These are phyloP conservation scores for Callimorpha dominula DNA, from an alignment of 2,888 invertebrate genomes.

Conservation along the genomic window DNA sequence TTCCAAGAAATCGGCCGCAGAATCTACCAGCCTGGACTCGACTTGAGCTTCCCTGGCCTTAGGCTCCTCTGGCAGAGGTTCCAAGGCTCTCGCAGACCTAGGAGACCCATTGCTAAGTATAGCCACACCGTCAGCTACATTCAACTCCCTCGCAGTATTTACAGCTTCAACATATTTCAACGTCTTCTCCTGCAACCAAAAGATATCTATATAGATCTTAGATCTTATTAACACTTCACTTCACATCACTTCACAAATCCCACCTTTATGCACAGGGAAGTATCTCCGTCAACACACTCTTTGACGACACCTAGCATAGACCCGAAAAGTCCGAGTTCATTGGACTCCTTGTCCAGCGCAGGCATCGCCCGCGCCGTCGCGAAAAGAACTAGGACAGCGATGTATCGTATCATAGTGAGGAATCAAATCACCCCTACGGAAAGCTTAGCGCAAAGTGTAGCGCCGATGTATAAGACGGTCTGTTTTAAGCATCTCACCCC, in stretches of 20 bases:
- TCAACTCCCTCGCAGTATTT: slow-evolving; percentile 85
- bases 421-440: slow-evolving; percentile 75
- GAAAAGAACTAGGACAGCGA: slow-evolving; percentile 83
- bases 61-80: slow-evolving; percentile 90
- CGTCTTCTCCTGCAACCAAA: slow-evolving; percentile 90
- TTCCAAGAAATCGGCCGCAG: slow-evolving; percentile 91
- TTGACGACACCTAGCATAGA: slow-evolving; percentile 89
- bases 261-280: slow-evolving; percentile 91
- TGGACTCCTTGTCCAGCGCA: slow-evolving; percentile 84
- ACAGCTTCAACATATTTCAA: slow-evolving; percentile 89
- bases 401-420: slow-evolving; percentile 79
- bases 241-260: slow-evolving; percentile 58
- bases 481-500: slow-evolving; percentile 84
- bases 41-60: slow-evolving; percentile 91
- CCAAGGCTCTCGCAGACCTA: slow-evolving; percentile 87
- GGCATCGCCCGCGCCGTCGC: slow-evolving; percentile 83
- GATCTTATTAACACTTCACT: slow-evolving; percentile 58
- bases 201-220: slow-evolving; percentile 63
- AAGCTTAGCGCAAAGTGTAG: slow-evolving; percentile 82
- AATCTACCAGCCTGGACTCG: slow-evolving; percentile 91
- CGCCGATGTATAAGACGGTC: slow-evolving; percentile 72
- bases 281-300: slow-evolving; percentile 90
- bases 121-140: slow-evolving; percentile 87
- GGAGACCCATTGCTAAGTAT: slow-evolving; percentile 83
- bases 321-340: slow-evolving; percentile 73